Conservation (phyloP, 2,797 vertebrate species). For the Acropternis orthonyx region DNA sequence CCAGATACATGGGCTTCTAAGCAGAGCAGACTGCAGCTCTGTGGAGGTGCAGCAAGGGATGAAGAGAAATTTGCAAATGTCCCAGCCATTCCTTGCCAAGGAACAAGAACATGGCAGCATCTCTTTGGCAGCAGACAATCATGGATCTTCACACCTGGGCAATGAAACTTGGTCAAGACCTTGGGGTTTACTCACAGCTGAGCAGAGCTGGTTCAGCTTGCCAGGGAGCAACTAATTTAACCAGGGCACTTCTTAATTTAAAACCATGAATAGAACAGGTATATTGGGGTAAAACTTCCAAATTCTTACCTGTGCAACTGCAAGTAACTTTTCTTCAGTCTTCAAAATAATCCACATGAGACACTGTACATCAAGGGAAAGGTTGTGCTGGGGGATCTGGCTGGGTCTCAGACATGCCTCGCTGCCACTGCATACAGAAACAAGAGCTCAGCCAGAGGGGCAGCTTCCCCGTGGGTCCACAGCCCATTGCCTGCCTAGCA, state of each 20-base stretch:
- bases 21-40: not conserved
- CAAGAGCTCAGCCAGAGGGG: not conserved
- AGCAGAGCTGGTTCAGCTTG: not conserved
- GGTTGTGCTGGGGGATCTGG: not conserved
- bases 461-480: not conserved
- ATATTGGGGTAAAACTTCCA: not conserved
- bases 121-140: not conserved
- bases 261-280: not conserved
- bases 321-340: constrained; percentile 54
- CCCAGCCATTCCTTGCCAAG: not conserved
- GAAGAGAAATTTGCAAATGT: not conserved
- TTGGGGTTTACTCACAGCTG: not conserved
- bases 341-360: constrained; percentile 1
- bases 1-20: not conserved
- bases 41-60: not conserved
- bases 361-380: not conserved
- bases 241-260: not conserved
- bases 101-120: not conserved
- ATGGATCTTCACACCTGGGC: not conserved
- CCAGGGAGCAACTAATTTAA: not conserved
- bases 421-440: not conserved
- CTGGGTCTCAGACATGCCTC: not conserved
- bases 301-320: not conserved
- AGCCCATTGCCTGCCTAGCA: rapidly evolving
- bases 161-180: not conserved